Conservation (phyloP, 2,888 invertebrate species). For the Tyria jacobaeae region DNA sequence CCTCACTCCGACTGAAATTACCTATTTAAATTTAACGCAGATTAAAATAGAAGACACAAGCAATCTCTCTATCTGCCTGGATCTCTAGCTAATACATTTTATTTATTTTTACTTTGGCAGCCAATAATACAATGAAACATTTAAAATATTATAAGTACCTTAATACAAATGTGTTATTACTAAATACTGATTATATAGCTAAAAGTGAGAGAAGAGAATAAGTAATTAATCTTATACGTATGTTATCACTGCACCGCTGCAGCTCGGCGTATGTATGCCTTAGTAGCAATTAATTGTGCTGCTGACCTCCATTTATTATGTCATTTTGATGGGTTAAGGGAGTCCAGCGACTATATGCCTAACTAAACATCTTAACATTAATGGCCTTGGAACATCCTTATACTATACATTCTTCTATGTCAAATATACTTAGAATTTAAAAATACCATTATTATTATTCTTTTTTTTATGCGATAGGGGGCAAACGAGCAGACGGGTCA, state of each 20-base stretch:
- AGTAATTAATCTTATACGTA: conserved; percentile 65
- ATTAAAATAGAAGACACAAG: neutral
- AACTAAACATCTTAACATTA: conserved; percentile 43
- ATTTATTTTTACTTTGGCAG: neutral
- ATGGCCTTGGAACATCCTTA: conserved; percentile 35
- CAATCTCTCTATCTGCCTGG: neutral
- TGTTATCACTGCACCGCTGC: conserved; percentile 74
- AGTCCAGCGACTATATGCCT: conserved; percentile 52
- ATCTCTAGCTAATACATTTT: neutral
- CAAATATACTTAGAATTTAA: too few relatives aligned
- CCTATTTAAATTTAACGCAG: neutral
- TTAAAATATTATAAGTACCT: neutral
- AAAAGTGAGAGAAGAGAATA: conserved; percentile 13
- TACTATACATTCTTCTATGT: neutral
- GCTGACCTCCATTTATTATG: conserved; percentile 72
- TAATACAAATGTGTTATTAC: neutral
- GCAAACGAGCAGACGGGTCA: too few relatives aligned
- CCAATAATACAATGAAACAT: neutral
- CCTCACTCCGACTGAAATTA: too few relatives aligned
- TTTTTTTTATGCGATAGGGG: too few relatives aligned
- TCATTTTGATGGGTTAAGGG: conserved; percentile 69
- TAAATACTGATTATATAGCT: neutral
- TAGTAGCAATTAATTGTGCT: conserved; percentile 75
- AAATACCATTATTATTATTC: too few relatives aligned
- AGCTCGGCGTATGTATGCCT: conserved; percentile 75